Percentiles rank a stretch among this genome's conserved stretches.
Conservation (phyloP, 2,113 vertebrate species). For the Dolichotis patagonum region DNA sequence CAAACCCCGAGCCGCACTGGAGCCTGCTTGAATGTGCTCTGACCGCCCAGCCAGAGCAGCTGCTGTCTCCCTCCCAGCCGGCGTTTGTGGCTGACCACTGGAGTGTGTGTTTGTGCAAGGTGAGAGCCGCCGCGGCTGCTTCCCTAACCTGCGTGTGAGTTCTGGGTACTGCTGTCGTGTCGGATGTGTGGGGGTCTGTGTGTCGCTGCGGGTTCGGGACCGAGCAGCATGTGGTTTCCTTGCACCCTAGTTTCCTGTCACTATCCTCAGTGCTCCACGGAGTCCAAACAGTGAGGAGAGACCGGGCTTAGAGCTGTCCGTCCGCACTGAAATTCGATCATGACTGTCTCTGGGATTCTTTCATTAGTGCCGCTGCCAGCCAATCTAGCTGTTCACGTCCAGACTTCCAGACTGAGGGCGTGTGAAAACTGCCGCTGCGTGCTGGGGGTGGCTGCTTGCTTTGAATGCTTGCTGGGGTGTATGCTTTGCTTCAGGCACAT, state of each 20-base stretch:
- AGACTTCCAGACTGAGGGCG: background rate
- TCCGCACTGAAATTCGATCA: constrained; percentile 5
- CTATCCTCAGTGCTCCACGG: accelerated
- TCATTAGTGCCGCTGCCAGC: constrained; percentile 10
- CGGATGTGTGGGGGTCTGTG: background rate
- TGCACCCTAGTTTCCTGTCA: background rate
- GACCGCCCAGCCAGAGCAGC: constrained; percentile 70
- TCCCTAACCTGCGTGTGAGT: constrained; percentile 21
- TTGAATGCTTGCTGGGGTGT: background rate
- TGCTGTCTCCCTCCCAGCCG: constrained; percentile 65
- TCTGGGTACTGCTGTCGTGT: constrained; percentile 59
- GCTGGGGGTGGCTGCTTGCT: background rate
- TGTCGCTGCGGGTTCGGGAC: background rate
- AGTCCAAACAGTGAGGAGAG: background rate
- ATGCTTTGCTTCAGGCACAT: constrained; percentile 19
- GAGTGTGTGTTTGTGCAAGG: constrained; percentile 70
- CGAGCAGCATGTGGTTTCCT: background rate
- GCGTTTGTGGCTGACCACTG: constrained; percentile 60
- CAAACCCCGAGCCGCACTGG: constrained; percentile 65
- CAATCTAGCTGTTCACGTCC: background rate
- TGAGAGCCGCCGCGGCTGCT: constrained; percentile 63
- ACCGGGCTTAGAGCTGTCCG: background rate
- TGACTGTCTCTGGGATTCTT: background rate
- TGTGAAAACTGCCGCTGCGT: background rate
- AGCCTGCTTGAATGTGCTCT: constrained; percentile 56